phyloP scores from a whole-genome alignment of 2,888 invertebrate genomes.

The Pseudococcus longispinus region DNA sequence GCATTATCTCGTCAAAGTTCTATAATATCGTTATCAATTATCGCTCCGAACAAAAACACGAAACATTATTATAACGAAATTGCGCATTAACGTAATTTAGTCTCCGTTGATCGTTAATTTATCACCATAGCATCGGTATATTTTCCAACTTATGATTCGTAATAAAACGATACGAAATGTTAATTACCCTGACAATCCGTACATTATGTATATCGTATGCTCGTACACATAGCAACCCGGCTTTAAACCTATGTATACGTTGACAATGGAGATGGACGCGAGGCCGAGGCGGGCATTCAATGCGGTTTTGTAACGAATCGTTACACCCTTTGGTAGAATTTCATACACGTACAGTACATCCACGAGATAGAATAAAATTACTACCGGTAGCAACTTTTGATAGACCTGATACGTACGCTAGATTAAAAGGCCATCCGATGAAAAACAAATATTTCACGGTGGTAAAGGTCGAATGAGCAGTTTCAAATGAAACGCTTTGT shows the following conservation, averaged over 20 bases:
- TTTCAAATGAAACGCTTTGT: conserved; percentile 37
- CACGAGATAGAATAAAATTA: conserved; percentile 21
- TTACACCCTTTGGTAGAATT: conserved; percentile 29
- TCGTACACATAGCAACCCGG: background rate
- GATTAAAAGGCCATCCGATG: conserved; percentile 44
- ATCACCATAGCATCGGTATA: background rate
- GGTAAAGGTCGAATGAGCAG: conserved; percentile 30
- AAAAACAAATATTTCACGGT: conserved; percentile 40
- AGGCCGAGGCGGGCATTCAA: background rate
- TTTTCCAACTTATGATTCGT: background rate
- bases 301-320: conserved; percentile 40
- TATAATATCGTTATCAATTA: background rate
- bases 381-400: conserved; percentile 19
- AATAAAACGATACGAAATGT: conserved; percentile 8
- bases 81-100: background rate
- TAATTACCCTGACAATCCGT: background rate
- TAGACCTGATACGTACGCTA: conserved; percentile 43
- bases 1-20: background rate
- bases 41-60: background rate
- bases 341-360: background rate
- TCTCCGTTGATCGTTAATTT: background rate
- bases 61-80: no score
- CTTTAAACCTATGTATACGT: background rate
- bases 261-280: background rate
- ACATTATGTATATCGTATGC: background rate